Evolutionary conservation across 2,797 vertebrate species (phyloP).

Genomic region (Brachyrhaphis roseni): DNA sequence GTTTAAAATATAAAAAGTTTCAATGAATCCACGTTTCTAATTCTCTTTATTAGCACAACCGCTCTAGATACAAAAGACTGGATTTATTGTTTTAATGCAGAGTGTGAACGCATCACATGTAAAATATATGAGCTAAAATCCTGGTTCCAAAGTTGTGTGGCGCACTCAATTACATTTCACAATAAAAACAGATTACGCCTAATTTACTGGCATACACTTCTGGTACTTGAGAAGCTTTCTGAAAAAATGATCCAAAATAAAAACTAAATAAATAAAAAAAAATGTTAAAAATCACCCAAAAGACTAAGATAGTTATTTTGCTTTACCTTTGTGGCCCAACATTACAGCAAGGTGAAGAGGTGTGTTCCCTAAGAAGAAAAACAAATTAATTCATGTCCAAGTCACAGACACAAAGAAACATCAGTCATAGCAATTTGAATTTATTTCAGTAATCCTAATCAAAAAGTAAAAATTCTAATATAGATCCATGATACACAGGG

Average conservation of each 20-base stretch:
- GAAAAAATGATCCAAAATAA: neutral
- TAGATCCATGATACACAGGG: neutral
- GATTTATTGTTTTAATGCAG: neutral
- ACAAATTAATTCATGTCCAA: neutral
- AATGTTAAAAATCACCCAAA: neutral
- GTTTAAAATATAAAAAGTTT: neutral
- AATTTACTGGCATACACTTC: neutral
- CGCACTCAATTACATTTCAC: neutral
- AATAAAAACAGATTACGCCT: neutral
- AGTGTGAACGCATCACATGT: neutral
- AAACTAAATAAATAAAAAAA: constrained; percentile 7
- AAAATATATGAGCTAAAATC: neutral
- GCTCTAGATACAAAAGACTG: neutral
- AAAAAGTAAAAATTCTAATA: neutral
- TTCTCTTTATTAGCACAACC: neutral
- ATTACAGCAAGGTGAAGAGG: constrained; percentile 96
- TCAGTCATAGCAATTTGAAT: neutral
- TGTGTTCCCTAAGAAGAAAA: constrained; percentile 86
- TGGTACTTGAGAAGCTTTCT: neutral
- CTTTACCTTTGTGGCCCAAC: constrained; percentile 96
- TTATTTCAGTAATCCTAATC: neutral
- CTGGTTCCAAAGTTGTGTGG: neutral
- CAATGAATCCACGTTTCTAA: neutral
- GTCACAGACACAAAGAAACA: neutral
- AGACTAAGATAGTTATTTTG: neutral